Base-by-base conservation (phyloP, 35 echinoderm and acorn worm species). In the Apostichopus californicus region DNA sequence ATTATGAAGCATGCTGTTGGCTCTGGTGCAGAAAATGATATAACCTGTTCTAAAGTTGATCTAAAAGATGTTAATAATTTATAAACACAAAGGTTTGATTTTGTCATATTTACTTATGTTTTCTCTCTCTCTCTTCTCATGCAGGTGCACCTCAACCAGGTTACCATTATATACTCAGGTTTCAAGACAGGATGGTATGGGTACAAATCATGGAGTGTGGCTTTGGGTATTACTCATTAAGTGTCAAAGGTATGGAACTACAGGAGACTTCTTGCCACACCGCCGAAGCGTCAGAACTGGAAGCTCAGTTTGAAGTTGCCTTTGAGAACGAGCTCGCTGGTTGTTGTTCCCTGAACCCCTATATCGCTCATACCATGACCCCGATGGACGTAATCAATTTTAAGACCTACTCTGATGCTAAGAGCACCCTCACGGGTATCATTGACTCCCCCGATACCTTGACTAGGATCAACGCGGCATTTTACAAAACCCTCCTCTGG, bases 241-340 rank as follows among this genome's bases (percentile, higher is more conserved):
- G 93, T 79, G 87, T 99, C 61, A 96, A 99, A 88, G 97, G 97
- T 9, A 94, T 99, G 93, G 97, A 99, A 73, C 78, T 99, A 8
- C 95, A 99, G 77, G 97, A 99, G 59, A 99, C 97, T 3, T 99
- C 97, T 56, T 99, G 97, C 71, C 97, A 99, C 85, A 99, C 97
- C 5, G 92, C 94, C 12, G 97, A 99, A 92, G 97, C 97, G 17
- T 91, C 80, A 8, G 73, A 90, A 54, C 87, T 99, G 7, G 97
- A 99, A 66, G 97, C 94, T 14, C 94, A 96, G 73, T 99, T 99
- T 87, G 92, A 99, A 0, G 91, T 77, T 21, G 90, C 95, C 22
- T 99, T 99, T 24, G 77, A 94, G 18, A 87, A 80, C 71, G 92
- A 87, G 58, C 77, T 65, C 5, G 87, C 78, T 66, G 63, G 90